Evolutionary conservation across 2,888 invertebrate genomes (phyloP), one percentile per base, ranked within the genome.

Genomic region (Microctonus aethiopoides): DNA sequence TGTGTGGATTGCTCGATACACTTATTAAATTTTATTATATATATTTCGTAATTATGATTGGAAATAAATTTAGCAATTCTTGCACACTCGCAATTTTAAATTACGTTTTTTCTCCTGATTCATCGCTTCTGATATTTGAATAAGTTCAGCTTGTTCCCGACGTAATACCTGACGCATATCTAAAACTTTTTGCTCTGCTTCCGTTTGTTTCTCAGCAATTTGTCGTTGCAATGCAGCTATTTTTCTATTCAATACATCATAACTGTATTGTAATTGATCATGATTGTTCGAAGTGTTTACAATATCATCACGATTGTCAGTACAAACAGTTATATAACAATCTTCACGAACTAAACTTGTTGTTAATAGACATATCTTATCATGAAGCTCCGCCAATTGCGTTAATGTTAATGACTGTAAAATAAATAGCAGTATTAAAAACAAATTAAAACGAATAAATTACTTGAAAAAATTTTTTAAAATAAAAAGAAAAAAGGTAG

Each of bases 371-470:
- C 85, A 84, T 34, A 85, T 81, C 61, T 77, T 77, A 51, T 84
- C 84, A 72, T 84, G 83, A 32, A 85, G 74, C 32, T 85, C 82
- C 0, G 83, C 85, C 66, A 85, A 69, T 72, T 84, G 79, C 1
- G 80, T 79, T 65, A 84, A 59, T 10, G 81, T 81, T 67, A 84
- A 68, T 6, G 83, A 80, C 84, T 84, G 71, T 4, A 56, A 62
- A 29, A 63, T 32, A n/a, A 56, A 41, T 62, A 11, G 13, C 54
- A 26, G 34, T 60, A n/a, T n/a, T 36, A 63, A 65, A n/a, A 7
- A 1, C 20, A 26, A 52, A 11, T 54, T 32, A 5, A 20, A 54
- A 22, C 13, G 9, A 24, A 61, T 7, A 2, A 16, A 26, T 41
- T 32, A 22, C 20, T 3, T 9, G n/a, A n/a, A n/a, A n/a, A n/a